Percentiles rank a stretch among this genome's conserved stretches.
Conservation (phyloP, 2,888 invertebrate species). For the Pseudeuparius sepicola region DNA sequence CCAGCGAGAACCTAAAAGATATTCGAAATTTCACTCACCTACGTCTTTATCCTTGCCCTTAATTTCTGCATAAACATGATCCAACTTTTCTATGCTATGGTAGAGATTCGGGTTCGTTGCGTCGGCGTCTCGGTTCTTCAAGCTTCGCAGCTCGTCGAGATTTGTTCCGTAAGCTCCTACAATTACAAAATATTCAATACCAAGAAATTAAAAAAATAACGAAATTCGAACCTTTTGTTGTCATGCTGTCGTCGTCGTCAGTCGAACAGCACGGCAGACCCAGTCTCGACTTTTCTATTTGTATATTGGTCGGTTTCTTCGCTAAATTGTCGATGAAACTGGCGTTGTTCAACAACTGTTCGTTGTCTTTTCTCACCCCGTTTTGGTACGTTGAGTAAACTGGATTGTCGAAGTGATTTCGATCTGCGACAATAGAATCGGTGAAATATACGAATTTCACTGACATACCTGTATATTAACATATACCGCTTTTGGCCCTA, state of each 20-base stretch:
- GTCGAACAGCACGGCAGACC: constrained; percentile 44
- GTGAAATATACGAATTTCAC: no score
- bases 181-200: constrained; percentile 27
- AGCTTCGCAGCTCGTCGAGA: constrained; percentile 53
- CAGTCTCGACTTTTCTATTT: constrained; percentile 47
- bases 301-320: constrained; percentile 48
- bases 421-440: constrained; percentile 44
- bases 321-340: constrained; percentile 50
- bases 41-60: constrained; percentile 66
- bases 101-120: constrained; percentile 80
- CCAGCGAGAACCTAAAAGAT: no score
- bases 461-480: no score
- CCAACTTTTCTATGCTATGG: constrained; percentile 68
- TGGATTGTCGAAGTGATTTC: constrained; percentile 87
- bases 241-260: constrained; percentile 35
- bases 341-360: constrained; percentile 49
- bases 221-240: constrained; percentile 23
- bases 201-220: neutral
- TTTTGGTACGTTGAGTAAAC: constrained; percentile 67
- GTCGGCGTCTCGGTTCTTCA: constrained; percentile 80
- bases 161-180: constrained; percentile 44
- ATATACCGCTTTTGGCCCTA: no score
- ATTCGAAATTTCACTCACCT: no score
- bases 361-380: constrained; percentile 42
- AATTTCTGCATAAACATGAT: constrained; percentile 85